phyloP scores from a whole-genome alignment of 1,140 invertebrate genomes.

The Ditylenchus dipsaci region DNA sequence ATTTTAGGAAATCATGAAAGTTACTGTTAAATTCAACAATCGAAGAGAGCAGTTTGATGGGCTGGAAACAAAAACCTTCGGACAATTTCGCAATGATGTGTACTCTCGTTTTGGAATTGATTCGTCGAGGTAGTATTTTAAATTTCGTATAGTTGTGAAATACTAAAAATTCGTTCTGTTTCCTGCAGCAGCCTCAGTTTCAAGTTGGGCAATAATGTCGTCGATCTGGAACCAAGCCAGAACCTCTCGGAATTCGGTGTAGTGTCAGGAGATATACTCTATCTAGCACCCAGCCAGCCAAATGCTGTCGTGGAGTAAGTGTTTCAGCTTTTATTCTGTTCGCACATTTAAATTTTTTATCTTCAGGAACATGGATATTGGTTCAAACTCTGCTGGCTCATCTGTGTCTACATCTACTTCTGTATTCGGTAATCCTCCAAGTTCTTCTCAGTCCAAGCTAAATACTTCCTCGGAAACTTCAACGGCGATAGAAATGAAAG shows the following conservation, averaged over 20 bases:
- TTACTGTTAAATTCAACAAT: not conserved
- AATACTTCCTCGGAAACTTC: not conserved
- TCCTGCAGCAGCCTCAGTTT: not conserved
- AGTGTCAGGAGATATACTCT: not conserved
- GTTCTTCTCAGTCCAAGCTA: not conserved
- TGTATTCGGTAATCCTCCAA: not conserved
- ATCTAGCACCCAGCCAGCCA: not conserved
- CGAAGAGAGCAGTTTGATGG: not conserved
- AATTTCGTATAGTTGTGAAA: not conserved
- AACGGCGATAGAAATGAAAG: not conserved
- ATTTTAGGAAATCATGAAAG: conserved; percentile 4
- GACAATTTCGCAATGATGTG: not conserved
- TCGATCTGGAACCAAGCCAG: not conserved
- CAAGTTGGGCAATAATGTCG: not conserved
- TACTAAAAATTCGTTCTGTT: not conserved
- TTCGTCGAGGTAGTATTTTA: not conserved
- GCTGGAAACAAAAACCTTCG: not conserved
- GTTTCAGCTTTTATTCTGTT: not conserved
- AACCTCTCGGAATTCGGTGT: not conserved
- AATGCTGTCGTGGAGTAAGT: not conserved
- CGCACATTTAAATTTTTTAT: not conserved
- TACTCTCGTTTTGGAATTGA: not conserved
- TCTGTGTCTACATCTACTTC: not conserved
- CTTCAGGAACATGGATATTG: not conserved
- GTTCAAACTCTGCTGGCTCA: not conserved